Percentiles rank a stretch among this genome's conserved stretches.
Conservation (phyloP, 2,797 vertebrate genomes). For the Myripristis murdjan region DNA sequence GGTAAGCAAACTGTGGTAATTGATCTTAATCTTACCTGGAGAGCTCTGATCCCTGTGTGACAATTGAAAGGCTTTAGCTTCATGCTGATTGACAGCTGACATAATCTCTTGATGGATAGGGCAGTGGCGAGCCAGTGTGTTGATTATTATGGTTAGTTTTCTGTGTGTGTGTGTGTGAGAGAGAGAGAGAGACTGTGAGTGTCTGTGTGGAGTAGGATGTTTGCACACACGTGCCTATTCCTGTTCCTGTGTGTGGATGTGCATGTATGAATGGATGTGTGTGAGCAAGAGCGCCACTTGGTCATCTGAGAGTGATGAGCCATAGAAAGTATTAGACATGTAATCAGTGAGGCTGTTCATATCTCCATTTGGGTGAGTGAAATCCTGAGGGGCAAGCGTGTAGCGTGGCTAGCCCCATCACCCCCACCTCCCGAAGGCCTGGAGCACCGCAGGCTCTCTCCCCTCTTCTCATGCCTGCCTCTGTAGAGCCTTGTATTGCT, state of each 20-base stretch:
- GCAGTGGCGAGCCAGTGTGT: slow-evolving; percentile 29
- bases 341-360: slow-evolving; percentile 78
- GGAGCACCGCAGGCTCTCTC: slow-evolving; percentile 21
- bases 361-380: slow-evolving; percentile 73
- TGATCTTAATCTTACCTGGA: slow-evolving; percentile 42
- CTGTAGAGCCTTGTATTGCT: slow-evolving; percentile 50
- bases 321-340: slow-evolving; percentile 71
- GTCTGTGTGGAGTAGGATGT: slow-evolving; percentile 4
- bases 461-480: slow-evolving; percentile 43
- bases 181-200: neutral
- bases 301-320: slow-evolving; percentile 75
- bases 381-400: slow-evolving; percentile 69
- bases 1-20: slow-evolving; percentile 30
- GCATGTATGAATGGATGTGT: slow-evolving; percentile 4
- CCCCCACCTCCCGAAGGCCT: slow-evolving; percentile 35
- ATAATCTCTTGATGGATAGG: slow-evolving; percentile 53
- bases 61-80: slow-evolving; percentile 23
- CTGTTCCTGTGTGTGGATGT: neutral
- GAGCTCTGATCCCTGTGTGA: neutral
- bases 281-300: slow-evolving; percentile 39
- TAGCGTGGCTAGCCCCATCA: slow-evolving; percentile 58
- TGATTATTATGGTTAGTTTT: slow-evolving; percentile 44
- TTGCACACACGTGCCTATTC: slow-evolving; percentile 10
- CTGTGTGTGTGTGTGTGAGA: slow-evolving; percentile 17
- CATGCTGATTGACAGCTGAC: slow-evolving; percentile 57